Conservation (phyloP, 2,113 vertebrate species). For the Stictonetta naevosa region DNA sequence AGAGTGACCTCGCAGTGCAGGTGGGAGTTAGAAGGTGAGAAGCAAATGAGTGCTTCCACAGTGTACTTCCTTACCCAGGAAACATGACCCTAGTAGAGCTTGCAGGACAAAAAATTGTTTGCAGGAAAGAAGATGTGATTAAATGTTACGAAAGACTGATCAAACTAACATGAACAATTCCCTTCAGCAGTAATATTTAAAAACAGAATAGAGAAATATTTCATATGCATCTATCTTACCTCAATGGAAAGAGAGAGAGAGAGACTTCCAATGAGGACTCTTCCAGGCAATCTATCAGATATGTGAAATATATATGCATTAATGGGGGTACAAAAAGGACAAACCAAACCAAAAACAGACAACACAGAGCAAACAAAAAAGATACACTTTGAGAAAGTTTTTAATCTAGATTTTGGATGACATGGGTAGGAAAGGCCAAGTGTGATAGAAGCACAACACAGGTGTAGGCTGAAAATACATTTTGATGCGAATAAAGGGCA, state of each 20-base stretch:
- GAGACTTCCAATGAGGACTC: not conserved
- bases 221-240: not conserved
- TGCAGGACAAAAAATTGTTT: not conserved
- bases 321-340: not conserved
- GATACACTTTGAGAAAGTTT: not conserved
- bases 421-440: not conserved
- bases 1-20: not conserved
- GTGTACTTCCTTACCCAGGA: not conserved
- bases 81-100: not conserved
- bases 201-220: not conserved
- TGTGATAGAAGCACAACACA: not conserved
- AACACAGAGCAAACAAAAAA: not conserved
- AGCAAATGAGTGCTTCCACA: not conserved
- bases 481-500: not conserved
- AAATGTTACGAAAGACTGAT: not conserved
- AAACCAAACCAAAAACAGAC: too few species aligned
- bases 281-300: not conserved
- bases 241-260: not conserved
- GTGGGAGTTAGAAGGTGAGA: not conserved
- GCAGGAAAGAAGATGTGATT: not conserved
- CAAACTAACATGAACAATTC: not conserved
- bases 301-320: not conserved
- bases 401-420: not conserved
- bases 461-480: not conserved
- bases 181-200: not conserved